Percentiles rank a stretch among this genome's conserved stretches.
Evolutionary conservation across 2,113 vertebrate species (phyloP).

Genomic region (Brachyhypopomus occidentalis): DNA sequence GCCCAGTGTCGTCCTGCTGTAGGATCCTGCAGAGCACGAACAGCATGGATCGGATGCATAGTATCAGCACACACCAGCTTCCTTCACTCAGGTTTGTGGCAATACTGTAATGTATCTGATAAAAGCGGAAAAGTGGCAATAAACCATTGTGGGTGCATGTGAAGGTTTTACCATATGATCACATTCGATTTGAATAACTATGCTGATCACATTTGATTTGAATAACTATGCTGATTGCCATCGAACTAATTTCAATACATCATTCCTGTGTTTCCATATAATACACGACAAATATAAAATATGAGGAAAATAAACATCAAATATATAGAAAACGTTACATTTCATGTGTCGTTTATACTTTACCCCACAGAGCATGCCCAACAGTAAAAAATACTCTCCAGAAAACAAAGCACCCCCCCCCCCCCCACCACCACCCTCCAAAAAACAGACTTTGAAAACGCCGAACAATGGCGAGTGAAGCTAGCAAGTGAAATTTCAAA

Average conservation of each 20-base stretch:
- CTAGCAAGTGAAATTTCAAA: background rate
- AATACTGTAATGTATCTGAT: no score
- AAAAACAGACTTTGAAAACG: no score
- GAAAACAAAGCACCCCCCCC: background rate
- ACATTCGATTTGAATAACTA: constrained; percentile 20
- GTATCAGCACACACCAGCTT: no score
- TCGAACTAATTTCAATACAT: constrained; percentile 18
- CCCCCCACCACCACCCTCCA: no score
- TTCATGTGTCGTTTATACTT: background rate
- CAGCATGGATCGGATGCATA: no score
- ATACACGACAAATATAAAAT: background rate
- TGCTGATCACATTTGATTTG: constrained; percentile 17
- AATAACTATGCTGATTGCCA: constrained; percentile 1
- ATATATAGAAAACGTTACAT: background rate
- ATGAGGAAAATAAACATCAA: background rate
- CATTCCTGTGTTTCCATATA: background rate
- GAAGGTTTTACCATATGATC: background rate
- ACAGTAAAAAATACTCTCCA: background rate
- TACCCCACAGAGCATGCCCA: background rate
- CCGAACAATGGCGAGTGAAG: background rate
- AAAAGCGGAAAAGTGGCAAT: background rate
- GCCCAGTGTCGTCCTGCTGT: background rate
- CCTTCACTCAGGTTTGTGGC: no score
- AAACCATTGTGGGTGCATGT: background rate
- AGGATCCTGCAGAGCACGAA: no score